Percentiles rank a stretch among this genome's conserved stretches.
These are phyloP conservation scores for Myotis yumanensis DNA, from an alignment of 2,113 vertebrate genomes.

Conservation along the genomic window DNA sequence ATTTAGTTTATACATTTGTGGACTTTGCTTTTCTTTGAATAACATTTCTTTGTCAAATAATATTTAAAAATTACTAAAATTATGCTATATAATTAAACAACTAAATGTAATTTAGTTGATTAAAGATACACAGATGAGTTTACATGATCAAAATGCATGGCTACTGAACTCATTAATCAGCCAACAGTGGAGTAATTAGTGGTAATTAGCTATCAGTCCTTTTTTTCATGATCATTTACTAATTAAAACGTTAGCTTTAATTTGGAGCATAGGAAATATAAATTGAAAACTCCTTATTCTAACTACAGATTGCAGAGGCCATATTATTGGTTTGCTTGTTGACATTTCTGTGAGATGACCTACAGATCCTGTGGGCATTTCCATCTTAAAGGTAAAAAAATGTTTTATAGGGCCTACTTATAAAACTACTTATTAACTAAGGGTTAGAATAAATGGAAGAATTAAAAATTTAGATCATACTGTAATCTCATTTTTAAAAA, in stretches of 20 bases:
- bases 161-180: constrained; percentile 42
- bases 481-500: background rate
- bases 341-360: constrained; percentile 32
- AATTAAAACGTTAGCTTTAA: constrained; percentile 62
- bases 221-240: constrained; percentile 37
- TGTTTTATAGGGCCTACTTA: background rate
- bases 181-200: constrained; percentile 22
- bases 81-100: constrained; percentile 3
- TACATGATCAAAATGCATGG: constrained; percentile 31
- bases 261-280: constrained; percentile 36
- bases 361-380: background rate
- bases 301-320: background rate
- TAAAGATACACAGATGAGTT: constrained; percentile 45
- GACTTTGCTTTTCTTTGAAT: background rate
- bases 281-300: constrained; percentile 48
- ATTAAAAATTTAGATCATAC: background rate
- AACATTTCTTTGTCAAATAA: constrained; percentile 10
- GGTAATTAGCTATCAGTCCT: constrained; percentile 48
- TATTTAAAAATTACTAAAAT: constrained; percentile 32
- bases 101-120: constrained; percentile 45
- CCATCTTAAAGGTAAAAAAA: background rate
- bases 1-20: background rate
- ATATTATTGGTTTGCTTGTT: constrained; percentile 5
- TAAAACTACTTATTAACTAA: constrained; percentile 11
- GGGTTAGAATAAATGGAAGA: background rate